Conservation (phyloP, 2,888 invertebrate species). For the Rhagophthalmus giganteus region DNA sequence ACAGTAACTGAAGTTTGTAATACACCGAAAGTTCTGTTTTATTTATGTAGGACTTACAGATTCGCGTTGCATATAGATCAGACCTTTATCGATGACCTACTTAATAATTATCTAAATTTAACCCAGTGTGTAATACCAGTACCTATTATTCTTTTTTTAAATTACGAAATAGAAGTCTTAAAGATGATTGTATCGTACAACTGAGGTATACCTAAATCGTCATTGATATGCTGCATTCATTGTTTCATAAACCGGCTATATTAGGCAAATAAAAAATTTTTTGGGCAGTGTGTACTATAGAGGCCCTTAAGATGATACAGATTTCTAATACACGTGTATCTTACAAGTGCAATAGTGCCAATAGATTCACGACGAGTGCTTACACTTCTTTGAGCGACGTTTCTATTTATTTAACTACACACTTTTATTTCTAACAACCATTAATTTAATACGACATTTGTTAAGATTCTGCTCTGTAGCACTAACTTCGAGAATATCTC, state of each 20-base stretch:
- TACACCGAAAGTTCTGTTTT: too few species aligned
- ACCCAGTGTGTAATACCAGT: too few species aligned
- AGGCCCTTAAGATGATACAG: not conserved
- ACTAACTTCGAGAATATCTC: too few species aligned
- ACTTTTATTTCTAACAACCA: conserved; percentile 1
- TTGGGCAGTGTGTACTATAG: too few species aligned
- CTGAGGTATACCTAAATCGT: conserved; percentile 16
- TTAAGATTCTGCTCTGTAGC: conserved; percentile 17
- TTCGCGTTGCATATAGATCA: too few species aligned
- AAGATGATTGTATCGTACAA: conserved; percentile 19
- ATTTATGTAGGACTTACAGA: too few species aligned
- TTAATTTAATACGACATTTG: conserved; percentile 1
- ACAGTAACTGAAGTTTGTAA: too few species aligned
- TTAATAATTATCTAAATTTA: too few species aligned
- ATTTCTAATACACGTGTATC: not conserved
- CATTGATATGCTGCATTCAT: conserved; percentile 21
- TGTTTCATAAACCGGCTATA: conserved; percentile 1
- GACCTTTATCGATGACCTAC: too few species aligned
- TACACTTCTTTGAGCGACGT: not conserved
- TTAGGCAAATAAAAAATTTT: not conserved
- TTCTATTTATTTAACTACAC: not conserved
- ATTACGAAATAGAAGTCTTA: conserved; percentile 3
- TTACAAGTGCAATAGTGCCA: not conserved
- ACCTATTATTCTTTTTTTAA: not conserved
- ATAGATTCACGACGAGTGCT: not conserved